Base-by-base conservation (phyloP, 2,888 invertebrate genomes). In the Leucophora obtusa region DNA sequence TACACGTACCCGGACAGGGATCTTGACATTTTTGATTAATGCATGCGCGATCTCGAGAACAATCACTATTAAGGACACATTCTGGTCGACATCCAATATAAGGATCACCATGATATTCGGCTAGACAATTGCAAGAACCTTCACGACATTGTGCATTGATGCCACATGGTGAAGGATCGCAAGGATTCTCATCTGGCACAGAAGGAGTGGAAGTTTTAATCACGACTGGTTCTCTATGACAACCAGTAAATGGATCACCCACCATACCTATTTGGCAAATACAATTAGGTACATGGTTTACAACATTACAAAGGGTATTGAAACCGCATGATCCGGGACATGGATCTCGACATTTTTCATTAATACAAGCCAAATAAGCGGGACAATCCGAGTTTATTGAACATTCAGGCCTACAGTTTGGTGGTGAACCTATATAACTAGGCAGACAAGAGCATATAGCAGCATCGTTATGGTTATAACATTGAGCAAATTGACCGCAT, bases 1-100 rank as follows among this genome's bases (percentile, higher is more conserved):
- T 96, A 88, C 96, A 96, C n/a, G 94, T 94, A 82, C 94, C 94
- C 11, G 92, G 91, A 86, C 96, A 96, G 50, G 95, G 94, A 90
- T 95, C 92, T n/a, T 92, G 87, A 85, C 95, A 95, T 87, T 93
- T 94, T 85, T 93, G 93, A 86, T 92, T 92, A 21, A 94, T 92
- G 88, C 95, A 96, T 60, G 95, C 93, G 87, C 92, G 93, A 87
- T 94, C 91, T 87, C 92, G 91, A 0, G 93, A 89, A 86, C 95
- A 96, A 86, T 96, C 95, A 4, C 92, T 92, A 87, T 94, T 95
- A 2, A 93, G 90, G 10, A 94, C 92, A 87, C 95, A 95, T 91
- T 95, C 95, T 0, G 95, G 95, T 76, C 94, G 92, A 86, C 94
- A 94, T 5, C 90, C 91, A 51, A 92, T 92, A 76, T 94, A 94